A percentile compares a stretch with the other conserved stretches of the same genome.
Evolutionary conservation across 2,113 vertebrate species (phyloP).

Genomic region (Leptocoma aspasia): DNA sequence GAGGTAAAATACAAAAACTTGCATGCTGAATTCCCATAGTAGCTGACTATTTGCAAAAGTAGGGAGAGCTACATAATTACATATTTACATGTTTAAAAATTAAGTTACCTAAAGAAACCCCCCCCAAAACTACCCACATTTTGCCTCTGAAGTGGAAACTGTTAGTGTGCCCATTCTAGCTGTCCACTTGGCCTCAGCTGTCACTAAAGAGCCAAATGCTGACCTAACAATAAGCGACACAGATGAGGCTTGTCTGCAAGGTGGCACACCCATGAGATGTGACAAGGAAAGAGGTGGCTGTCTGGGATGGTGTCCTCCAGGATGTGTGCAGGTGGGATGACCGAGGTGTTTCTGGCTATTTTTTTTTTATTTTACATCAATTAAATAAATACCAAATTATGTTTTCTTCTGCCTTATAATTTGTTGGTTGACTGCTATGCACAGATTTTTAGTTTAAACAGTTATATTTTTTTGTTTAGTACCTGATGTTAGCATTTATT

Average conservation of each 20-base stretch:
- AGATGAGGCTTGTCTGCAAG: not conserved
- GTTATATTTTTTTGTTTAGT: not conserved
- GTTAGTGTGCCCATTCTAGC: not conserved
- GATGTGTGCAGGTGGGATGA: not conserved
- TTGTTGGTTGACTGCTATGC: not conserved
- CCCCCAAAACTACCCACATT: not conserved
- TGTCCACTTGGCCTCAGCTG: not conserved
- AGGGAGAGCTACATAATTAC: not conserved
- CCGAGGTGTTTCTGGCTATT: not conserved
- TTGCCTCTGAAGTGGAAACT: not conserved
- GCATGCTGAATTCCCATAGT: not conserved
- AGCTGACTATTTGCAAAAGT: not conserved
- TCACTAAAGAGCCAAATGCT: not conserved
- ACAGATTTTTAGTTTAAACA: not conserved
- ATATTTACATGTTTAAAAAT: not conserved
- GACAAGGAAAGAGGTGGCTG: not conserved
- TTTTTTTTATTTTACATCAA: not conserved
- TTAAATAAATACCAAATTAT: not conserved
- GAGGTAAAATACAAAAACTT: not conserved
- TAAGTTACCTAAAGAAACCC: not conserved
- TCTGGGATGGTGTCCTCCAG: not conserved
- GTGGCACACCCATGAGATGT: not conserved
- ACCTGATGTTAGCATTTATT: not conserved
- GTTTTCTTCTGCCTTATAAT: not conserved
- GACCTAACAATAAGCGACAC: rapidly evolving